Evolutionary conservation across 2,888 invertebrate species (phyloP).

Genomic region (Himalopsyche kuldschensis): DNA sequence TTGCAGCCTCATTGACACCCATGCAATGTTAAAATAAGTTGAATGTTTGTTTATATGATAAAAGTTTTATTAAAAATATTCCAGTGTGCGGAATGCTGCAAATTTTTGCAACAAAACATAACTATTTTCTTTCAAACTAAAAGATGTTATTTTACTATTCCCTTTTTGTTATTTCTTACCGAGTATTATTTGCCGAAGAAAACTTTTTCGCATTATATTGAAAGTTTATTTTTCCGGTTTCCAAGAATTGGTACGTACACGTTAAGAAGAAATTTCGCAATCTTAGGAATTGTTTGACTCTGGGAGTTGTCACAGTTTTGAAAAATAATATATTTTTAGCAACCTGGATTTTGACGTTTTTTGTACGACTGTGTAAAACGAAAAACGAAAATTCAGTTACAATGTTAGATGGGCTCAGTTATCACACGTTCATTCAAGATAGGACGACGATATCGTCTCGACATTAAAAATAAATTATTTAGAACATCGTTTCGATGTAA

Average conservation of each 20-base stretch:
- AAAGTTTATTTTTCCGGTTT: not conserved
- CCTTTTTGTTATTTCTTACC: not conserved
- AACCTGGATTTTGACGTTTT: no score
- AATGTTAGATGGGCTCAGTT: no score
- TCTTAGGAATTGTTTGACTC: not conserved
- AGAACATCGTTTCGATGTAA: no score
- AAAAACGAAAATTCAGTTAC: no score
- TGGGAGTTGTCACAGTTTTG: not conserved
- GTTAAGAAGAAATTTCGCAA: not conserved
- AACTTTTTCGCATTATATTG: not conserved
- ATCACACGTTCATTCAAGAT: no score
- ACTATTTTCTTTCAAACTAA: not conserved
- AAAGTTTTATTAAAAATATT: not conserved
- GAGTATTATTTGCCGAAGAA: not conserved
- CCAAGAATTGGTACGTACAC: not conserved
- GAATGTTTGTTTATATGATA: not conserved
- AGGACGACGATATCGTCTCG: no score
- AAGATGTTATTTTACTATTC: not conserved
- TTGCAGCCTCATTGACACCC: no score
- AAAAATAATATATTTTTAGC: not conserved
- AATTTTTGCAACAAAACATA: not conserved
- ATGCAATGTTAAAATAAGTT: not conserved
- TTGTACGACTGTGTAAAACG: no score
- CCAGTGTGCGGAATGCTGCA: not conserved
- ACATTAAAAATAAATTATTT: no score